These are phyloP conservation scores for Megalurothrips usitatus DNA, from an alignment of 2,888 invertebrate species.

Conservation along the genomic window DNA sequence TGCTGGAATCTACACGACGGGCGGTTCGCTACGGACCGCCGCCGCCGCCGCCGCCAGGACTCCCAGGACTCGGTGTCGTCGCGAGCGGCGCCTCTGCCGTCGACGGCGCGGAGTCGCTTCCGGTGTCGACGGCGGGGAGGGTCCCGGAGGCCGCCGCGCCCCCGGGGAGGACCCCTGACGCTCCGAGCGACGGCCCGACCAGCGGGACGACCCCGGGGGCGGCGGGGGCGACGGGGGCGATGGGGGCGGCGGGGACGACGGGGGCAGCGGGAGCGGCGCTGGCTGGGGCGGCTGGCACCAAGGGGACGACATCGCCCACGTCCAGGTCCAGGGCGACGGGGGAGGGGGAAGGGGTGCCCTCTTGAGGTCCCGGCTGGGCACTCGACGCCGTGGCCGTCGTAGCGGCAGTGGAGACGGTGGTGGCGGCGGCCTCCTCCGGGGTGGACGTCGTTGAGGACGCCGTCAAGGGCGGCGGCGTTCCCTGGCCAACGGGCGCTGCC, in stretches of 20 bases:
- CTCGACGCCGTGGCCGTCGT: too few species aligned
- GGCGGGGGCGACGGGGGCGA: not conserved
- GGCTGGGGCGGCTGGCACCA: not conserved
- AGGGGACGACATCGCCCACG: not conserved
- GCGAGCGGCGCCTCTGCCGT: not conserved
- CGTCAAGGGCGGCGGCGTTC: not conserved
- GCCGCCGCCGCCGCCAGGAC: too few species aligned
- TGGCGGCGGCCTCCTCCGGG: not conserved
- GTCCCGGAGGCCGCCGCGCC: not conserved
- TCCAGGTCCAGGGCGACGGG: not conserved
- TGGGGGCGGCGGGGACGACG: not conserved
- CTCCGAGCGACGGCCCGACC: not conserved
- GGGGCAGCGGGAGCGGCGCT: not conserved
- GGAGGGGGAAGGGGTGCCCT: too few species aligned
- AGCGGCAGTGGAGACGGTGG: not conserved
- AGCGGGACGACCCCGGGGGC: not conserved
- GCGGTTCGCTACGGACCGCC: not conserved
- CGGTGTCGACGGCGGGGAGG: not conserved
- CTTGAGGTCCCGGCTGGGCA: too few species aligned
- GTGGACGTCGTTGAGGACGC: not conserved
- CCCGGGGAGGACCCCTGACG: not conserved
- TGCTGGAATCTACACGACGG: not conserved
- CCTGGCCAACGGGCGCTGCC: not conserved
- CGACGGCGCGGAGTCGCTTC: not conserved
- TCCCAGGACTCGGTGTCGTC: not conserved